Conservation (phyloP, 2,113 vertebrate species). For the Petrocephalus microphthalmus region DNA sequence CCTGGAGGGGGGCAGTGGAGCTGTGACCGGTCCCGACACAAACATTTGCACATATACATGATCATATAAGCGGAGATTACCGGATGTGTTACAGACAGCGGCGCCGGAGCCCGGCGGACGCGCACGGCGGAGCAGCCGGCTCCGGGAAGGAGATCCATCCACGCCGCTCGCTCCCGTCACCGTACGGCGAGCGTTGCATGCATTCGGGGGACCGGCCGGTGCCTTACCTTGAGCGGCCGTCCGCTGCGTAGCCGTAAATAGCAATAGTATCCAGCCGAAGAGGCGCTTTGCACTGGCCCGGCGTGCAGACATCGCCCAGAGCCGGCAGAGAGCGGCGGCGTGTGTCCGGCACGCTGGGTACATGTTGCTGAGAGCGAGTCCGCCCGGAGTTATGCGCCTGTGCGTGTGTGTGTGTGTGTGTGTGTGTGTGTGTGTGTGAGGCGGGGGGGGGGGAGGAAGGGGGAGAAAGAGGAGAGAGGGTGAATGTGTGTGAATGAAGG, state of each 20-base stretch:
- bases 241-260: constrained; percentile 47
- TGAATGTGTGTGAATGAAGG: constrained; percentile 16
- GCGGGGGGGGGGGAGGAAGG: background rate
- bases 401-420: background rate
- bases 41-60: background rate
- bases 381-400: constrained; percentile 26
- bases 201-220: background rate
- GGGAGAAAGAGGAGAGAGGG: background rate
- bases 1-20: background rate
- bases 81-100: background rate
- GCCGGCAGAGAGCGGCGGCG: constrained; percentile 41
- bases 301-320: constrained; percentile 47
- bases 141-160: background rate
- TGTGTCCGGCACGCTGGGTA: constrained; percentile 46
- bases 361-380: constrained; percentile 36
- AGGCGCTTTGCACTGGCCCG: constrained; percentile 51
- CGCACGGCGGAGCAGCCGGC: background rate
- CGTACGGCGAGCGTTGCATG: background rate
- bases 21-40: background rate
- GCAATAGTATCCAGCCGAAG: constrained; percentile 63
- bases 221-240: constrained; percentile 58
- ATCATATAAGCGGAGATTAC: background rate
- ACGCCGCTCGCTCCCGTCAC: background rate
- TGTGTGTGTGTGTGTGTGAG: background rate
- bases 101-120: background rate